phyloP scores from a whole-genome alignment of 2,888 invertebrate species.

The Lumbricus terrestris region DNA sequence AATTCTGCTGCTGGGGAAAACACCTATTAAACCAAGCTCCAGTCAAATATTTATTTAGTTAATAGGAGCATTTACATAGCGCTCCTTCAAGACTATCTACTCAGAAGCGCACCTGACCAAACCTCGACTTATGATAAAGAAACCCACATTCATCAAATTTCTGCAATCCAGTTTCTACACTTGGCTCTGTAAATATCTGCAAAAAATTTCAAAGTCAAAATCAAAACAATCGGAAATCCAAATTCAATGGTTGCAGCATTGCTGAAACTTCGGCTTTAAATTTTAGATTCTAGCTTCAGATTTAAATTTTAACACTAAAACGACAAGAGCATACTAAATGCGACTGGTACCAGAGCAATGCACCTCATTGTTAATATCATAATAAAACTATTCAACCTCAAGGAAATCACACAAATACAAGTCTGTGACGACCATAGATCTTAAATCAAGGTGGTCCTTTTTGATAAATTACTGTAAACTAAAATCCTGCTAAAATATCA shows the following conservation, averaged over 20 bases:
- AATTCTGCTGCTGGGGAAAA: background rate
- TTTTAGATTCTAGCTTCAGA: background rate
- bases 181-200: background rate
- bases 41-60: too few relatives aligned
- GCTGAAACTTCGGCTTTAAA: background rate
- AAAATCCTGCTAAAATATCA: background rate
- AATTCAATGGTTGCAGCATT: background rate
- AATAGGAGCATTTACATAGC: too few relatives aligned
- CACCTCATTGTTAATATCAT: background rate
- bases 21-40: too few relatives aligned
- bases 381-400: background rate
- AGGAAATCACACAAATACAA: background rate
- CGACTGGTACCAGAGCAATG: too few relatives aligned
- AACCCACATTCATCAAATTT: background rate
- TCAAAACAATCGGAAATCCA: background rate
- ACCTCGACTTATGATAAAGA: too few relatives aligned
- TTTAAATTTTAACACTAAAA: too few relatives aligned
- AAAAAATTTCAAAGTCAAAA: background rate
- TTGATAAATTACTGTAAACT: background rate
- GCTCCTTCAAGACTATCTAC: too few relatives aligned
- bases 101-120: too few relatives aligned
- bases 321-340: too few relatives aligned
- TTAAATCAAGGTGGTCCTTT: background rate
- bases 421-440: background rate
- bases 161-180: background rate